phyloP scores from a whole-genome alignment of 2,888 invertebrate genomes.

The Taenaris catops region DNA sequence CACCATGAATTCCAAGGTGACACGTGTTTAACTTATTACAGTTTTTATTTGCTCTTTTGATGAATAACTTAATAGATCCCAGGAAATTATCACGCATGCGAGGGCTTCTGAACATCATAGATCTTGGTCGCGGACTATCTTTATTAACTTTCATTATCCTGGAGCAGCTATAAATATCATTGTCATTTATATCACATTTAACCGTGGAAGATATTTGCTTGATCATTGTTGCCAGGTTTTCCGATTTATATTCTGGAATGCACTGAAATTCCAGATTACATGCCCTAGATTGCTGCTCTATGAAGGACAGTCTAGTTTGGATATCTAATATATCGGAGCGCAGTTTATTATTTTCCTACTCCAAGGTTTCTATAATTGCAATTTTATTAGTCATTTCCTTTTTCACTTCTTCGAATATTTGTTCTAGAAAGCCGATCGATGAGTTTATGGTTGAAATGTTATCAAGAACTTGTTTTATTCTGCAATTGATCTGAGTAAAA shows the following conservation, averaged over 20 bases:
- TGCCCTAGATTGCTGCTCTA: constrained; percentile 8
- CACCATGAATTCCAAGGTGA: constrained; percentile 13
- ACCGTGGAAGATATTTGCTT: constrained; percentile 10
- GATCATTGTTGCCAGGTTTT: constrained; percentile 14
- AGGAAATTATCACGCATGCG: constrained; percentile 19
- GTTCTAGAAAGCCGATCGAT: constrained; percentile 1
- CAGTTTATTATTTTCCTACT: background rate
- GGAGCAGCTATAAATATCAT: constrained; percentile 14
- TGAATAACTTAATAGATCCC: constrained; percentile 16
- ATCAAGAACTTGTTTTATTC: constrained; percentile 2
- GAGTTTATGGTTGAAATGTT: background rate
- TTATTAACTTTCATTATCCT: constrained; percentile 17
- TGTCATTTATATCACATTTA: constrained; percentile 10
- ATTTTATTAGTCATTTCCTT: background rate
- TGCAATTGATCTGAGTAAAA: background rate
- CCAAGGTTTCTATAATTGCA: background rate
- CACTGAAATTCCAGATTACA: constrained; percentile 19
- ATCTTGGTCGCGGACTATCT: constrained; percentile 15
- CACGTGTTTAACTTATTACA: constrained; percentile 16
- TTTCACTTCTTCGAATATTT: background rate
- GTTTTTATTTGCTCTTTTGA: constrained; percentile 6
- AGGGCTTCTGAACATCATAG: constrained; percentile 18
- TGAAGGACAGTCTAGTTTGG: constrained; percentile 2
- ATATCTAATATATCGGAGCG: constrained; percentile 10
- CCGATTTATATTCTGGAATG: constrained; percentile 16